Evolutionary conservation across 2,888 invertebrate species (phyloP).

Genomic region (Coleophora flavipennella): DNA sequence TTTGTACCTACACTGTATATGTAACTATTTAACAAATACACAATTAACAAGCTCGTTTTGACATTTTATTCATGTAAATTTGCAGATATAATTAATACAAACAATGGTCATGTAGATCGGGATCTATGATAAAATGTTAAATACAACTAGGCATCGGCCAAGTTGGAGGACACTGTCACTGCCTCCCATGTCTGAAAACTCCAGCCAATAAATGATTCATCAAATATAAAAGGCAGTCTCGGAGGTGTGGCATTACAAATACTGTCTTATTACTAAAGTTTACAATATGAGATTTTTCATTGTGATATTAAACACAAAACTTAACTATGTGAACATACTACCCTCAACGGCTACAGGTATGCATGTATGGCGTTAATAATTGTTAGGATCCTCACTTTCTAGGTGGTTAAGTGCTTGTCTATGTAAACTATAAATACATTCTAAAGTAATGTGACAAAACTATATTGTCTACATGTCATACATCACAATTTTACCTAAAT

Average conservation of each 20-base stretch:
- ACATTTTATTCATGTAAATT: conserved; percentile 73
- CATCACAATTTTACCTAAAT: conserved; percentile 74
- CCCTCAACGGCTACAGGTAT: conserved; percentile 58
- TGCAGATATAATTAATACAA: conserved; percentile 73
- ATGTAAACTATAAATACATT: conserved; percentile 59
- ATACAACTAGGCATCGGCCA: conserved; percentile 49
- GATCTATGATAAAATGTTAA: conserved; percentile 57
- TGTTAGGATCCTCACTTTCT: conserved; percentile 50
- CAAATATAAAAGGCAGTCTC: conserved; percentile 72
- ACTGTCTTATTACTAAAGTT: conserved; percentile 67
- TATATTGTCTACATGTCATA: conserved; percentile 74
- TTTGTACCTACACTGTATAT: no score
- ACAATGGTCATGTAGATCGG: conserved; percentile 70
- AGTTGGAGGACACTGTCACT: conserved; percentile 47
- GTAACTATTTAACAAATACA: no score
- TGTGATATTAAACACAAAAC: conserved; percentile 66
- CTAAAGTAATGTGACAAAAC: conserved; percentile 68
- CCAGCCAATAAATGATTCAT: conserved; percentile 57
- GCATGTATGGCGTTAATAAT: conserved; percentile 53
- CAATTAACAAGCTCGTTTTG: conserved; percentile 63
- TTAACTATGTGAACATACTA: conserved; percentile 65
- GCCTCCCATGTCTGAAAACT: conserved; percentile 38
- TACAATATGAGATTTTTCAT: conserved; percentile 69
- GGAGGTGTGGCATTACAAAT: conserved; percentile 69
- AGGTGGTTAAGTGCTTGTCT: conserved; percentile 61